A percentile compares a stretch with the other conserved stretches of the same genome.
phyloP scores from a whole-genome alignment of 2,797 vertebrate genomes.

The Fistularia tabacaria region DNA sequence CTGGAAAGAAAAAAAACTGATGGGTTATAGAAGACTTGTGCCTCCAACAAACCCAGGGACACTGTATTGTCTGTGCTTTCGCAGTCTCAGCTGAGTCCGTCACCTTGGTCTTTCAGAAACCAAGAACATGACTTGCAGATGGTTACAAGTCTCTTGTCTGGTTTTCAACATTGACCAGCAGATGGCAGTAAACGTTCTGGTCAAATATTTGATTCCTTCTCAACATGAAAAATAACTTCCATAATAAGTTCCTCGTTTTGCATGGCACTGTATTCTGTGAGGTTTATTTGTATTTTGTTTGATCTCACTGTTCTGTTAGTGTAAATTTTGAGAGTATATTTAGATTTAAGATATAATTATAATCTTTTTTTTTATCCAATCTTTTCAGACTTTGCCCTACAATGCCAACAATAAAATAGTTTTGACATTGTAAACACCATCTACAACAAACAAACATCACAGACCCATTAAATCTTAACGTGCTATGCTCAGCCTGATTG shows the following conservation, averaged over 20 bases:
- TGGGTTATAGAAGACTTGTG: conserved; percentile 1
- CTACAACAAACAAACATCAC: conserved; percentile 19
- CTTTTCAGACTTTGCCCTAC: neutral
- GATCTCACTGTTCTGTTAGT: too few relatives aligned
- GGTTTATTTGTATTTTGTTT: too few relatives aligned
- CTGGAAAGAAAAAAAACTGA: conserved; percentile 1
- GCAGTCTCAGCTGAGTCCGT: conserved; percentile 5
- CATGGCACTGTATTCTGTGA: neutral
- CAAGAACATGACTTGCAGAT: conserved; percentile 3
- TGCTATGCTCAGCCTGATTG: conserved; percentile 36
- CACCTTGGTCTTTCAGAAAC: conserved; percentile 36
- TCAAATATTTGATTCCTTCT: conserved; percentile 9
- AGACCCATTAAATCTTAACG: conserved; percentile 16
- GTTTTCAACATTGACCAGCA: conserved; percentile 45
- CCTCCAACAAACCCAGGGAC: neutral
- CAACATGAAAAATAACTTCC: too few relatives aligned
- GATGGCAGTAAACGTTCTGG: conserved; percentile 63
- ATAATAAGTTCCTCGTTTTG: too few relatives aligned
- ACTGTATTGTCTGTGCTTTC: conserved; percentile 1
- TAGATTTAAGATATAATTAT: too few relatives aligned
- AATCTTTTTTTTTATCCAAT: too few relatives aligned
- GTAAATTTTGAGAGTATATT: too few relatives aligned
- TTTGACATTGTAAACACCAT: conserved; percentile 20
- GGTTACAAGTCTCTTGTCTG: conserved; percentile 3
- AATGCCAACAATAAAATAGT: conserved; percentile 11